Evolutionary conservation across 1,140 invertebrate genomes (phyloP).

Genomic region (Cotesia vestalis): DNA sequence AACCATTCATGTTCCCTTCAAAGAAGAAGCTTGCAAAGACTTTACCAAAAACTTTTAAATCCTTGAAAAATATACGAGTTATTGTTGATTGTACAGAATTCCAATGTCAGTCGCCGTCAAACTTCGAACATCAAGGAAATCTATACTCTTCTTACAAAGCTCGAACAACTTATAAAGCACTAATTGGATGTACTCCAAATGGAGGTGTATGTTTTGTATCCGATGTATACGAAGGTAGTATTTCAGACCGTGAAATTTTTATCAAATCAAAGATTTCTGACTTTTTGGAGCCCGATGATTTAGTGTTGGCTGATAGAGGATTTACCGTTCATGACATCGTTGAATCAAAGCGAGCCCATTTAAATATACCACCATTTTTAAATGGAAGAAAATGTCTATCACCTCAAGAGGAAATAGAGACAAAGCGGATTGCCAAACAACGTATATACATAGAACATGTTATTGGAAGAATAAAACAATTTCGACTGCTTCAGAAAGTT

Average conservation of each 20-base stretch:
- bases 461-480: conserved; percentile 42
- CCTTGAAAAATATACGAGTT: conserved; percentile 39
- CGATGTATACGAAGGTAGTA: conserved; percentile 38
- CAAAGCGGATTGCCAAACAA: conserved; percentile 39
- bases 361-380: conserved; percentile 45
- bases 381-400: conserved; percentile 33
- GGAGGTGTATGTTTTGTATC: conserved; percentile 39
- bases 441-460: conserved; percentile 44
- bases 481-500: conserved; percentile 39
- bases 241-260: conserved; percentile 40
- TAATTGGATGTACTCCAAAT: conserved; percentile 42
- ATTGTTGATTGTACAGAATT: conserved; percentile 41
- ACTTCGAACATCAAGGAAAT: conserved; percentile 45
- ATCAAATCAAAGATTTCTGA: conserved; percentile 37
- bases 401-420: conserved; percentile 36
- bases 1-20: conserved; percentile 37
- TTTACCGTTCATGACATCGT: conserved; percentile 40
- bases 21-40: conserved; percentile 31
- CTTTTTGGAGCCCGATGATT: conserved; percentile 37
- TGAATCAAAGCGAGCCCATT: conserved; percentile 39
- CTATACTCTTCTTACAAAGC: conserved; percentile 43
- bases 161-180: conserved; percentile 38
- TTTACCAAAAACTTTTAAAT: conserved; percentile 30
- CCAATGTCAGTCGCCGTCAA: conserved; percentile 37
- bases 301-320: conserved; percentile 29